Base-by-base conservation (phyloP, 2,113 vertebrate species). In the Regulus satrapa region DNA sequence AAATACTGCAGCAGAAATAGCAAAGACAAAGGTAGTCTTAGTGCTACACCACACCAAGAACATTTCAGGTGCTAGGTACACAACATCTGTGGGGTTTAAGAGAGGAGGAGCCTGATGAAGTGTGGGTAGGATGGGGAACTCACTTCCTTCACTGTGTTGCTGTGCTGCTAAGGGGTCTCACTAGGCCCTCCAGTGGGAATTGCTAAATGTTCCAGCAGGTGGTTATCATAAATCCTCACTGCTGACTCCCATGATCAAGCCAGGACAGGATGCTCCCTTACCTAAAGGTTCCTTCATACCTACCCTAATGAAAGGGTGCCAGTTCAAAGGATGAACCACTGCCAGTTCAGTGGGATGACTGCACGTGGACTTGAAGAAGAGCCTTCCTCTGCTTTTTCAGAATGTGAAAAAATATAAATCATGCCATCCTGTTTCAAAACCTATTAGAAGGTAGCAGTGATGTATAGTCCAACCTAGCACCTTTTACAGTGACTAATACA, bases 401-500 rank as follows among this genome's bases (percentile, higher is more conserved):
- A 73, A 85, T 58, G 48, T 1, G 4, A 46, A 56, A 71, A 62
- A 72, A 80, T 41, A 24, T 80, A 83, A 93, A 96, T 95, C 58
- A 43, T 61, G 14, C 48, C 73, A 54, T 88, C 62, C 62, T 87
- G 29, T 54, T 95, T 95, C 92, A 86, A 94, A 97, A 85, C 79
- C 91, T 95, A 54, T 97, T 96, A 97, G 92, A 96, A 97, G 89
- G 74, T 34, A 97, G 43, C 52, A 72, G 74, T 97, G 95, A 97
- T 97, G 52, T 94, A 97, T 95, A 85, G 92, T 51, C 77, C 82
- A 94, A 61, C 85, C 67, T 52, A 82, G 52, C 59, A 92, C 94
- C 89, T 96, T 96, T 97, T 97, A 95, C 48, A 89, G 76, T 98
- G 97, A 98, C 84, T 95, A 98, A 98, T 97, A 96, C 19, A 52